phyloP scores from a whole-genome alignment of 2,888 invertebrate species.

The Tetragonula carbonaria region DNA sequence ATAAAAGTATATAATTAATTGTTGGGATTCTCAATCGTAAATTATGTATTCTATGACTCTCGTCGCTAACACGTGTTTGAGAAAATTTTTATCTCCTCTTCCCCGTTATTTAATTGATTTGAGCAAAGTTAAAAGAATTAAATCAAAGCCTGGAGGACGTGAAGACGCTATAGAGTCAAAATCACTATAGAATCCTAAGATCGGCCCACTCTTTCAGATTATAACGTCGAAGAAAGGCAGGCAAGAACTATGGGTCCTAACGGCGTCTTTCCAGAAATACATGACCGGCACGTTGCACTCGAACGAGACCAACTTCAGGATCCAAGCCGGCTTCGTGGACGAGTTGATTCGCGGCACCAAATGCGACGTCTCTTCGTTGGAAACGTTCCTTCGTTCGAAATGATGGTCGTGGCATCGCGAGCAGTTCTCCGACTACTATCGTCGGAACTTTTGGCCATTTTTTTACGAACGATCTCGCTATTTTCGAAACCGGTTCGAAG shows the following conservation, averaged over 20 bases:
- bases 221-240: constrained; percentile 56
- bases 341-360: constrained; percentile 86
- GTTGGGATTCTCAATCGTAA: too few species aligned
- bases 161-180: too few species aligned
- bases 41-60: too few species aligned
- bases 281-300: constrained; percentile 79
- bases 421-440: constrained; percentile 39
- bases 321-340: constrained; percentile 87
- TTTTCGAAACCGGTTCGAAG: background rate
- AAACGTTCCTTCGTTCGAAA: background rate
- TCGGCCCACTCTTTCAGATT: constrained; percentile 68
- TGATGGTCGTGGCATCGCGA: constrained; percentile 75
- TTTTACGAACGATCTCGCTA: background rate
- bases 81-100: too few species aligned
- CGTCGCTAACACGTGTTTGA: too few species aligned
- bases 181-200: too few species aligned
- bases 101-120: too few species aligned
- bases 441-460: background rate
- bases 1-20: too few species aligned
- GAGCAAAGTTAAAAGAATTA: too few species aligned
- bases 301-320: constrained; percentile 88
- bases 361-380: constrained; percentile 81
- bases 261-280: constrained; percentile 77
- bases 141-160: too few species aligned
- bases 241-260: constrained; percentile 79